Evolutionary conservation across 2,797 vertebrate genomes (phyloP).

Genomic region (Mormyrops boulengeri): DNA sequence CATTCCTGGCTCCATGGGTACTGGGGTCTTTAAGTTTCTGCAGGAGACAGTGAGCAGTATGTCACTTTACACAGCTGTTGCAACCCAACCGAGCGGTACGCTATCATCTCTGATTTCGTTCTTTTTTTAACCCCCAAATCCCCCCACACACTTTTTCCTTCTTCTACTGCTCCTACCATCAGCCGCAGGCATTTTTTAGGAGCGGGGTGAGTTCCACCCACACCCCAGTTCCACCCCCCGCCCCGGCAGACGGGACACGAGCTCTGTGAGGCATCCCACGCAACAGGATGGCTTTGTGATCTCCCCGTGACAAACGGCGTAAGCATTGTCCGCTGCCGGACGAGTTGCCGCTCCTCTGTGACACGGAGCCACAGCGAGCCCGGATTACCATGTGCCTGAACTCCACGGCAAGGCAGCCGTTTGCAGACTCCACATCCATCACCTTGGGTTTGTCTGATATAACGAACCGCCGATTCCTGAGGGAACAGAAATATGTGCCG

Average conservation of each 20-base stretch:
- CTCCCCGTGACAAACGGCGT: neutral
- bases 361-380: no score
- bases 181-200: neutral
- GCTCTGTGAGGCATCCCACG: neutral
- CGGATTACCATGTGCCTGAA: conserved; percentile 84
- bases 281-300: neutral
- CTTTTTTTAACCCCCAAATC: neutral
- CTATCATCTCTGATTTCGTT: neutral
- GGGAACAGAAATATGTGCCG: neutral
- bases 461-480: conserved; percentile 85
- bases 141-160: neutral
- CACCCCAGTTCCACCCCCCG: neutral
- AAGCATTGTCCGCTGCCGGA: neutral
- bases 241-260: neutral
- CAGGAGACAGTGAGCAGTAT: conserved; percentile 42
- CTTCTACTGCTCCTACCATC: neutral
- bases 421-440: conserved; percentile 91
- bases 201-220: neutral
- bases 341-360: neutral
- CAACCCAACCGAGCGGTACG: neutral
- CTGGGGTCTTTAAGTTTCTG: conserved; percentile 96
- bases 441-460: conserved; percentile 90
- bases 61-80: neutral
- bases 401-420: conserved; percentile 86
- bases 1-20: conserved; percentile 78